These are phyloP conservation scores for Ametastegia equiseti DNA, from an alignment of 2,888 invertebrate species.

Conservation along the genomic window DNA sequence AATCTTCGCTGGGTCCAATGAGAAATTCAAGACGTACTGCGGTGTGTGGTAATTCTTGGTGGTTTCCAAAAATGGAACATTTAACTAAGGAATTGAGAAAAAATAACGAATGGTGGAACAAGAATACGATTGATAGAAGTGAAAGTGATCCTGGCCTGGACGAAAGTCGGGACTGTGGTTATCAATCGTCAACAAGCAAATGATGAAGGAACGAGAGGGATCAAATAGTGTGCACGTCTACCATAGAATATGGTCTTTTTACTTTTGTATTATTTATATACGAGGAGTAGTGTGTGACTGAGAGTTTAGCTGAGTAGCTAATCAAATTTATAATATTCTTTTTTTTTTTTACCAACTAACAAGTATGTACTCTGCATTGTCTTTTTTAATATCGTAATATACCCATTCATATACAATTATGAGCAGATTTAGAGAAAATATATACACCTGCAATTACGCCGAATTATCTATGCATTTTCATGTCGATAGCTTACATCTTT, in stretches of 20 bases:
- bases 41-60: slow-evolving; percentile 60
- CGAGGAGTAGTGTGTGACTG: background rate
- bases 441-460: background rate
- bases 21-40: slow-evolving; percentile 57
- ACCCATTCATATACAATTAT: slow-evolving; percentile 14
- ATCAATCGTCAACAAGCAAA: slow-evolving; percentile 65
- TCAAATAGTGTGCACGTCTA: background rate
- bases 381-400: slow-evolving; percentile 21
- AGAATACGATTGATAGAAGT: slow-evolving; percentile 50
- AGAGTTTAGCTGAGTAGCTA: background rate
- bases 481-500: background rate
- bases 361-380: background rate
- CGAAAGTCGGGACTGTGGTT: slow-evolving; percentile 66
- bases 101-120: slow-evolving; percentile 55
- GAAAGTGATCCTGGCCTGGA: slow-evolving; percentile 59
- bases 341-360: slow-evolving; percentile 1
- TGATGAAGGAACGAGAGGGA: background rate
- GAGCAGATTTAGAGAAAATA: slow-evolving; percentile 14
- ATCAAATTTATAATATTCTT: slow-evolving; percentile 13
- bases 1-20: slow-evolving; percentile 49
- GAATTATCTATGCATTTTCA: background rate
- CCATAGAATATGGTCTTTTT: slow-evolving; percentile 38
- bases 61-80: slow-evolving; percentile 64
- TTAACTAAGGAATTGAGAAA: slow-evolving; percentile 60
- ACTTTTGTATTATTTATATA: slow-evolving; percentile 39